A percentile compares a stretch with the other conserved stretches of the same genome.
These are phyloP conservation scores for Protula sp. DNA, from an alignment of 2,888 invertebrate species.

Conservation along the genomic window DNA sequence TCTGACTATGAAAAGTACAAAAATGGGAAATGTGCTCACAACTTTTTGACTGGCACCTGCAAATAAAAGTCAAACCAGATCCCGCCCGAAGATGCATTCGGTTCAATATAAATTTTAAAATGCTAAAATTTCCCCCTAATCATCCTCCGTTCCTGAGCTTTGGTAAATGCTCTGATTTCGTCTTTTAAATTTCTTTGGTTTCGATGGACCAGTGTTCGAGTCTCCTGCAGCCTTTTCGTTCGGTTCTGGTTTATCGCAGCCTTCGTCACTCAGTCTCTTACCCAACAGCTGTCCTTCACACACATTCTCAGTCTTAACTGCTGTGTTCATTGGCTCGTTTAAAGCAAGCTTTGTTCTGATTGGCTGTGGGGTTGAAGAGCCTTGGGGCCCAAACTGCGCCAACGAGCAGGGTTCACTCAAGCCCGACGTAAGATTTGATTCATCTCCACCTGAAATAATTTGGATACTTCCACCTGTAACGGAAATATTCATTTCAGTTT, in stretches of 20 bases:
- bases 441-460: not conserved
- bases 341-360: not conserved
- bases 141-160: not conserved
- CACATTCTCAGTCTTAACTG: not conserved
- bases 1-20: too few relatives aligned
- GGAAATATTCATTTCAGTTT: not conserved
- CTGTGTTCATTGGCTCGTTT: not conserved
- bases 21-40: too few relatives aligned
- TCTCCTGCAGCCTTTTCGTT: not conserved
- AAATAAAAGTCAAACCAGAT: too few relatives aligned
- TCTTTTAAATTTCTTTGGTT: constrained; percentile 53
- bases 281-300: not conserved
- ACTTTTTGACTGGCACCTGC: too few relatives aligned
- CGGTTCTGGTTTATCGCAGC: not conserved
- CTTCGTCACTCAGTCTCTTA: not conserved
- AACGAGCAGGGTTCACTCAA: constrained; percentile 11
- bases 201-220: not conserved
- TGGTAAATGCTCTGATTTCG: constrained; percentile 54
- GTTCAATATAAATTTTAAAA: too few relatives aligned
- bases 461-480: not conserved
- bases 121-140: too few relatives aligned
- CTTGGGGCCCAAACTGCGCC: not conserved
- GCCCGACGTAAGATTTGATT: too few relatives aligned
- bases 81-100: too few relatives aligned
- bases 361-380: not conserved